Evolutionary conservation across 2,113 vertebrate species (phyloP).

Genomic region (Epinephelus moara): DNA sequence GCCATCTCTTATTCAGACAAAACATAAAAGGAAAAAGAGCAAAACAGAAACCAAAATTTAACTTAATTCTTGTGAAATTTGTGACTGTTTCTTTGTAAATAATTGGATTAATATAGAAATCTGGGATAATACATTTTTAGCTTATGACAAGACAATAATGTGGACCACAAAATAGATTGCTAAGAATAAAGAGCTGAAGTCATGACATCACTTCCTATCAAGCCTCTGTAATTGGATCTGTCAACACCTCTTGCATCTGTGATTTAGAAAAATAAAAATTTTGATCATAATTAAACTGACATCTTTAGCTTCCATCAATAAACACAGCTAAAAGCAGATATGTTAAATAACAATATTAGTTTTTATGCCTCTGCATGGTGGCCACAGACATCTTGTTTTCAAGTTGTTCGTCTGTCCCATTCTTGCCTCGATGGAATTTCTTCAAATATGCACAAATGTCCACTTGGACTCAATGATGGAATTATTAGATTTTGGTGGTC

Average conservation of each 20-base stretch:
- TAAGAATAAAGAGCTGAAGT: background rate
- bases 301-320: background rate
- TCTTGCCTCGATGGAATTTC: too few relatives aligned
- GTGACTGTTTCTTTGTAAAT: background rate
- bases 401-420: too few relatives aligned
- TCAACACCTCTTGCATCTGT: background rate
- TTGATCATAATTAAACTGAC: background rate
- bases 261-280: background rate
- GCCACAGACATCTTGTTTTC: too few relatives aligned
- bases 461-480: too few relatives aligned
- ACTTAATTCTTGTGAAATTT: background rate
- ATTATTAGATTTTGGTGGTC: too few relatives aligned
- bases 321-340: background rate
- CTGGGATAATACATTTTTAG: background rate
- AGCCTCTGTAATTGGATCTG: background rate
- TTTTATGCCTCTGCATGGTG: too few relatives aligned
- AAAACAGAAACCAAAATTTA: background rate
- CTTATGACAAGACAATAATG: background rate
- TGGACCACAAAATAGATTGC: too few relatives aligned
- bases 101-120: background rate
- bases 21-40: background rate
- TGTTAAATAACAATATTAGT: background rate
- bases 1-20: background rate
- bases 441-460: too few relatives aligned
- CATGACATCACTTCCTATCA: background rate